A percentile compares a stretch with the other conserved stretches of the same genome.
Conservation (phyloP, 1,140 invertebrate species). For the Chironomus tepperi region DNA sequence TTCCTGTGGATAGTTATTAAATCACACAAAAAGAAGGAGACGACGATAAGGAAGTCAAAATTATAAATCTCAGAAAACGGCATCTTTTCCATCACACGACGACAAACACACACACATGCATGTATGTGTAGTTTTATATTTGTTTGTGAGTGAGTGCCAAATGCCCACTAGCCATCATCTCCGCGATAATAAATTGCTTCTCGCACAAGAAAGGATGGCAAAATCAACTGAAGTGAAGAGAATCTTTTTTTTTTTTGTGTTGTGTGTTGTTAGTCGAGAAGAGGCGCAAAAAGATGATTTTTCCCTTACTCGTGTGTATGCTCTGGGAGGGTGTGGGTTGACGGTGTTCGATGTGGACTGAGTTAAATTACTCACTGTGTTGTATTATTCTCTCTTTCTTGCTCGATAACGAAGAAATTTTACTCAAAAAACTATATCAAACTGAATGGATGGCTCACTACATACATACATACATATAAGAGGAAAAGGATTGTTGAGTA, state of each 20-base stretch:
- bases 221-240: background rate
- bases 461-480: too few relatives aligned
- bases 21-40: background rate
- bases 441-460: too few relatives aligned
- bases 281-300: background rate
- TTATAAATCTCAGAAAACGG: constrained; percentile 7
- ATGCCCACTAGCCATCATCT: constrained; percentile 18
- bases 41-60: background rate
- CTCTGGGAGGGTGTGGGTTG: too few relatives aligned
- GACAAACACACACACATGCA: background rate
- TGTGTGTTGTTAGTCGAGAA: background rate
- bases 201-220: background rate
- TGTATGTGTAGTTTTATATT: background rate
- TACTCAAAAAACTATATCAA: too few relatives aligned
- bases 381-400: too few relatives aligned
- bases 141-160: background rate
- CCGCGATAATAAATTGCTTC: constrained; percentile 19
- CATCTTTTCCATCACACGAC: background rate
- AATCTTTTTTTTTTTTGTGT: background rate
- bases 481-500: too few relatives aligned
- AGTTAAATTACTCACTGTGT: too few relatives aligned
- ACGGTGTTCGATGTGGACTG: too few relatives aligned
- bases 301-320: background rate
- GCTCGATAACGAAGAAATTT: too few relatives aligned
- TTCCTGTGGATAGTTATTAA: too few relatives aligned